Evolutionary conservation across 2,113 vertebrate genomes (phyloP), one percentile per base, ranked within the genome.

Genomic region (Crotophaga sulcirostris): DNA sequence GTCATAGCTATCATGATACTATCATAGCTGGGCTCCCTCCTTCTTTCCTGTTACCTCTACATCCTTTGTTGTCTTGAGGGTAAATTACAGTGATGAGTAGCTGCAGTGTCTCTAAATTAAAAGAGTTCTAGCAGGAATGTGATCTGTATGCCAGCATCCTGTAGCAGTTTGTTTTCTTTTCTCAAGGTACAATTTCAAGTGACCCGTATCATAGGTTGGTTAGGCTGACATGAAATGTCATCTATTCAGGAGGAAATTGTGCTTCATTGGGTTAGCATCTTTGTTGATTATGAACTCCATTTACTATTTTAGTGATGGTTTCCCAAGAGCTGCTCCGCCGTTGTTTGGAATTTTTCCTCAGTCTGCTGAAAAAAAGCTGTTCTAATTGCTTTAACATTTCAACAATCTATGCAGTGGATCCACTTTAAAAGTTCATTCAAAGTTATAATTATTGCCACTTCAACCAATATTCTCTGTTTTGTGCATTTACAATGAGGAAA

Each of bases 241-340:
- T 51, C 38, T 90, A 8, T 92, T 84, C 55, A 84, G 60, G 52
- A 88, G 31, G 44, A 93, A 86, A 44, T 19, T 28, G 11, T 82
- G 63, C 44, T 86, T 94, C 94, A 95, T 94, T 92, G 95, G 94
- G 26, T 87, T 91, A 91, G 31, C 33, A 51, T 58, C 83, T 87
- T 75, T 79, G 63, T 56, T 93, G 92, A 94, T 88, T 94, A 77
- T 89, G 55, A 94, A 66, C 52, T 78, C n/a, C 69, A 84, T 92
- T 67, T 59, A 28, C 69, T 89, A 79, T 90, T 94, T 93, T 28
- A 60, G 33, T 79, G 89, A 66, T 94, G 96, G 89, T 62, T 93
- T 96, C 87, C 78, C 66, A 94, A 96, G 86, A 92, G 86, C 60
- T 94, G 47, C 72, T 95, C 96, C 74, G 74, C 62, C 1, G 1